Evolutionary conservation across 2,113 vertebrate species (phyloP).

Genomic region (Probosciger aterrimus): DNA sequence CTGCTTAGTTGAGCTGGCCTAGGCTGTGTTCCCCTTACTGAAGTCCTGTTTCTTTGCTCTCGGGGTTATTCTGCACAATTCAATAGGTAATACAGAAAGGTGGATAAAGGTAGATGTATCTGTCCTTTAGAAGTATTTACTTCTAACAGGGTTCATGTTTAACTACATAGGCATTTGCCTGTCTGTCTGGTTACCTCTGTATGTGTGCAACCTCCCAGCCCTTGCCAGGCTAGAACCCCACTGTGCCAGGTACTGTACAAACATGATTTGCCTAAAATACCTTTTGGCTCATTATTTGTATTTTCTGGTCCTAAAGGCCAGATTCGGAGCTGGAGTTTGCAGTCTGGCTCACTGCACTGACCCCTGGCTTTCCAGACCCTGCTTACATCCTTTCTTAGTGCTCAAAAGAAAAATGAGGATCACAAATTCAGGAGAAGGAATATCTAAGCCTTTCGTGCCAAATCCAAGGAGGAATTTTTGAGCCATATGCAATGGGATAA

Average conservation of each 20-base stretch:
- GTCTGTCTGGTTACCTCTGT: neutral
- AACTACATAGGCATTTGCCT: neutral
- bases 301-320: neutral
- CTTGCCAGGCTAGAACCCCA: neutral
- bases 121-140: neutral
- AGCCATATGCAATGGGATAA: neutral
- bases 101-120: neutral
- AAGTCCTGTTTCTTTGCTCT: neutral
- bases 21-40: neutral
- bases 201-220: neutral
- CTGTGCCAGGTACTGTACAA: neutral
- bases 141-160: neutral
- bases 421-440: neutral
- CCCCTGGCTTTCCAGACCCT: neutral
- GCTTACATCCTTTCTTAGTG: neutral
- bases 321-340: slow-evolving; percentile 1
- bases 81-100: neutral
- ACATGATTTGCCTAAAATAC: neutral
- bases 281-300: neutral
- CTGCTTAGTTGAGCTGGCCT: neutral
- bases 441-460: neutral
- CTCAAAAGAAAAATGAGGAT: neutral
- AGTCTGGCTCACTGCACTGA: neutral
- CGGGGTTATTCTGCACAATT: neutral
- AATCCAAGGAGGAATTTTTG: neutral